Evolutionary conservation across 2,113 vertebrate genomes (phyloP).

Genomic region (Pantherophis guttatus): DNA sequence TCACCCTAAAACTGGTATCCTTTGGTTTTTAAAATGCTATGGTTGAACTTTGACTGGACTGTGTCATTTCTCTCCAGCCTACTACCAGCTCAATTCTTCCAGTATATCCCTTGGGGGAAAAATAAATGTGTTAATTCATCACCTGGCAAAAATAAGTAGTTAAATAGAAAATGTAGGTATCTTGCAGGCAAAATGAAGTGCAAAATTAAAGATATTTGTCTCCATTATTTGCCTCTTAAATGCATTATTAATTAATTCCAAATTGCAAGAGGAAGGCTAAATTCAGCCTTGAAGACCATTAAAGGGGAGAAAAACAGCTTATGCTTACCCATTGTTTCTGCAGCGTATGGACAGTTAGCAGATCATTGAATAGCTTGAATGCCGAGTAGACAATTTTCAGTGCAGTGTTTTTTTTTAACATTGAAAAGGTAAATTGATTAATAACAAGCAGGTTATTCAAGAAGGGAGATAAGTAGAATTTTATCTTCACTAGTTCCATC

Average conservation of each 20-base stretch:
- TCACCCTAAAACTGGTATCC: neutral
- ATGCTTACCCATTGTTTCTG: constrained; percentile 4
- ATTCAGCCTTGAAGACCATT: constrained; percentile 38
- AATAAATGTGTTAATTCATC: constrained; percentile 27
- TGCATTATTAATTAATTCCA: constrained; percentile 55
- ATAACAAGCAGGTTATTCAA: neutral
- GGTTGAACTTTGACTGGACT: neutral
- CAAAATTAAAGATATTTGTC: constrained; percentile 73
- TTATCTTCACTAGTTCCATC: neutral
- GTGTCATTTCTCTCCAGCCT: neutral
- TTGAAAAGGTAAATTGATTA: neutral
- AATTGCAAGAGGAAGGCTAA: constrained; percentile 43
- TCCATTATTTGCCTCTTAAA: constrained; percentile 58
- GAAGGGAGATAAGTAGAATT: constrained; percentile 2
- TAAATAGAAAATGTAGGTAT: constrained; percentile 40
- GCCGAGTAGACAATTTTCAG: neutral
- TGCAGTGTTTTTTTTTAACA: neutral
- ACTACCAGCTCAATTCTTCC: constrained; percentile 5
- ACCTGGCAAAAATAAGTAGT: constrained; percentile 28
- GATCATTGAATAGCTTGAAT: constrained; percentile 16
- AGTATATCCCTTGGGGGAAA: neutral
- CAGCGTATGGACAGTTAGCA: constrained; percentile 18
- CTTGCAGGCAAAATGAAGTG: constrained; percentile 51
- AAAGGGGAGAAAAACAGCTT: constrained; percentile 34
- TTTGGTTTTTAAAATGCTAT: neutral